Percentiles rank a stretch among this genome's conserved stretches.
Evolutionary conservation across 2,113 vertebrate species (phyloP).

Genomic region (Brachypodius melanocephalos): DNA sequence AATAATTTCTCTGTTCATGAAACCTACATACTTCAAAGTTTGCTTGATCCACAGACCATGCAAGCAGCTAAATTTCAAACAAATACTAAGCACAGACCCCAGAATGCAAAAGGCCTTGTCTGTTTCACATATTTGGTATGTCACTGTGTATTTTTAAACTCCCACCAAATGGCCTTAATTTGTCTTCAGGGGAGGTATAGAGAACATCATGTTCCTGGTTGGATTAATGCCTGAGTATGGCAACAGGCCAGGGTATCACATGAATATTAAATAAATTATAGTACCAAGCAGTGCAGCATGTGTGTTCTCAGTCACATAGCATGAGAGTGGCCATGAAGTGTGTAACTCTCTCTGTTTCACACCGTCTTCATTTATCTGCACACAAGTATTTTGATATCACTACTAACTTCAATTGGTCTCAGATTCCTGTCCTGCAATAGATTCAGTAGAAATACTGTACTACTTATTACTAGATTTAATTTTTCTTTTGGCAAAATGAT

Average conservation of each 20-base stretch:
- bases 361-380: not conserved
- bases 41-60: not conserved
- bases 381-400: not conserved
- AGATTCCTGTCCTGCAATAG: not conserved
- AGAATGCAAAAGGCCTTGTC: not conserved
- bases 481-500: not conserved
- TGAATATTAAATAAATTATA: not conserved
- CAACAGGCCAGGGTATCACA: not conserved
- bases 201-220: not conserved
- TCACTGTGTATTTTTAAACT: not conserved
- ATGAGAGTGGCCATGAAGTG: not conserved
- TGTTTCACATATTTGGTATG: not conserved
- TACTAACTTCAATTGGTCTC: not conserved
- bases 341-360: accelerated
- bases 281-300: not conserved
- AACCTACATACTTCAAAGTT: not conserved
- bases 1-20: not conserved
- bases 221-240: not conserved
- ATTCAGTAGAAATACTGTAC: not conserved
- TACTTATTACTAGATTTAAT: not conserved
- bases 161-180: not conserved
- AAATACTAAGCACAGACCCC: not conserved
- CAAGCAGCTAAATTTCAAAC: not conserved
- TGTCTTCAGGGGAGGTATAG: not conserved
- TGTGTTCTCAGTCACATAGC: not conserved